Percentiles rank a stretch among this genome's conserved stretches.
These are phyloP conservation scores for Synaphobranchus kaupii DNA, from an alignment of 2,797 vertebrate species.

Conservation along the genomic window DNA sequence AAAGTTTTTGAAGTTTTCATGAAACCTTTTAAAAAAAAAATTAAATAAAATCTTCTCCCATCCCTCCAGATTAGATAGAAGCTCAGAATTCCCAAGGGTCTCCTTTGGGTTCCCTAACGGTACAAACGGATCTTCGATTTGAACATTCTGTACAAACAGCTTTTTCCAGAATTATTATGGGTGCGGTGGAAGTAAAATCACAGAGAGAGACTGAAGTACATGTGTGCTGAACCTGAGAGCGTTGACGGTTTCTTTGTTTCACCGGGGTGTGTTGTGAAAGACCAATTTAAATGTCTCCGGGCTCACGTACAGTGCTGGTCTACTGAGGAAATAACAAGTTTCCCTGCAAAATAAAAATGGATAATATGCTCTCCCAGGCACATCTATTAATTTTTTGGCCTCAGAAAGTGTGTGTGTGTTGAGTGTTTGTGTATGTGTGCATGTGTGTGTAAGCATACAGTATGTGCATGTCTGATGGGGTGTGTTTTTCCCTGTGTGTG, in stretches of 20 bases:
- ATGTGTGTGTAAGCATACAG: too few species aligned
- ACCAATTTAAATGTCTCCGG: not conserved
- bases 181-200: not conserved
- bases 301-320: not conserved
- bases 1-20: slow-evolving; percentile 1
- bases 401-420: too few species aligned
- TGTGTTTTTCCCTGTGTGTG: too few species aligned
- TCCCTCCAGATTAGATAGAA: not conserved
- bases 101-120: not conserved
- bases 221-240: not conserved
- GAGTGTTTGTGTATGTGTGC: too few species aligned
- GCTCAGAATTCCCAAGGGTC: not conserved
- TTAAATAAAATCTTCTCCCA: not conserved
- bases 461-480: too few species aligned
- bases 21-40: not conserved
- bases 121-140: not conserved
- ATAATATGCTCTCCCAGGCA: not conserved
- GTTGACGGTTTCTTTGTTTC: not conserved
- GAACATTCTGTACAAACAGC: not conserved
- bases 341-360: slow-evolving; percentile 1
- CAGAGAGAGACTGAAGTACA: not conserved
- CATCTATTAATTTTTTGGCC: not conserved
- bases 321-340: not conserved
- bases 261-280: not conserved
- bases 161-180: not conserved